Conservation (phyloP, 2,113 vertebrate species). For the Pedetes capensis region DNA sequence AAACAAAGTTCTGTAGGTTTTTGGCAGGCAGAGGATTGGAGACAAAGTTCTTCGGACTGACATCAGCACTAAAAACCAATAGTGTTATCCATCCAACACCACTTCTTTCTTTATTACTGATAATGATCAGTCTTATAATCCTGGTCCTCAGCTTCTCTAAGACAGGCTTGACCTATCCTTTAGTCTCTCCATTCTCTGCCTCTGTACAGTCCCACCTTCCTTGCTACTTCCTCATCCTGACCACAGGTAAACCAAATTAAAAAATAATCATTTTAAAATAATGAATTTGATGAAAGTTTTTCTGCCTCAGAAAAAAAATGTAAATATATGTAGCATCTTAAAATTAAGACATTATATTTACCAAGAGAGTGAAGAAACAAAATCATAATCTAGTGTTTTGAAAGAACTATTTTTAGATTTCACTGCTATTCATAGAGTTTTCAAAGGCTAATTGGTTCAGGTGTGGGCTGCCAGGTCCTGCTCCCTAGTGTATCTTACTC, state of each 20-base stretch:
- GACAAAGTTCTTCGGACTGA: background rate
- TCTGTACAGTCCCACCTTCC: too few species aligned
- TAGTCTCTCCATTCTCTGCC: background rate
- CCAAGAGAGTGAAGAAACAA: background rate
- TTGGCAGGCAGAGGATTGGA: background rate
- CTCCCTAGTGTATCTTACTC: too few species aligned
- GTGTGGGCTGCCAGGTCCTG: too few species aligned
- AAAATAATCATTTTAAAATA: background rate
- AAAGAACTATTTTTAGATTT: constrained; percentile 28
- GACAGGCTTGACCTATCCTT: rapidly evolving
- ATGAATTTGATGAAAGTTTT: background rate
- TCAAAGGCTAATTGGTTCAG: too few species aligned
- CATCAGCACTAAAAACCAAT: background rate
- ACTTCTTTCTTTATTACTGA: background rate
- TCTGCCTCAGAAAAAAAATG: background rate
- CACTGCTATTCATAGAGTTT: too few species aligned
- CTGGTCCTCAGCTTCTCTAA: background rate
- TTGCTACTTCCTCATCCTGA: background rate
- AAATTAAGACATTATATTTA: constrained; percentile 22
- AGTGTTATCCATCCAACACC: background rate
- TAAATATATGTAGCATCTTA: background rate
- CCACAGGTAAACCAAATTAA: background rate
- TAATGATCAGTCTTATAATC: rapidly evolving
- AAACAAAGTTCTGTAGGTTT: background rate
- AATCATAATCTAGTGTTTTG: background rate